Evolutionary conservation across 2,797 vertebrate species (phyloP), one percentile per base, ranked within the genome.

Genomic region (Phataginus tetradactyla): DNA sequence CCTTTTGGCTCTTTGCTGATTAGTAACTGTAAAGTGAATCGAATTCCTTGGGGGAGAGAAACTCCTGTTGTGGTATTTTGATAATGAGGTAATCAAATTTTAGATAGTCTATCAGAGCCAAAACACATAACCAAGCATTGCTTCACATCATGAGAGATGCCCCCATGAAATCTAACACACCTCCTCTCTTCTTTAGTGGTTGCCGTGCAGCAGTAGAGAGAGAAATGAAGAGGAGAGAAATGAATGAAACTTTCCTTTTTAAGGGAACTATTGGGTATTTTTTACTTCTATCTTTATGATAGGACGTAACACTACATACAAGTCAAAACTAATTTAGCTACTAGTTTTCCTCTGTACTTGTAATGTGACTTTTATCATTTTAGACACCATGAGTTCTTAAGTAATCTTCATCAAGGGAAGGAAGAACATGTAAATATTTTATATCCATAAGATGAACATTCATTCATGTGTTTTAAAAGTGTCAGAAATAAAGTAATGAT

Each of bases 361-460:
- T 81, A 80, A 77, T 32, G 4, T 45, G 81, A 89, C 61, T 94
- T 85, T 92, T 80, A 93, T 95, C 63, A 91, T 91, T 95, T 96
- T 32, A 66, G 84, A 72, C 12, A 86, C 74, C 45, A 51, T n/a
- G 37, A 39, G 6, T 83, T 89, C 83, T 72, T 72, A 81, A 91
- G 59, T 84, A 79, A 93, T 93, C 96, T 95, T 69, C 69, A 68
- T 53, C 75, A 85, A 85, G 18, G 45, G 75, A 94, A 95, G 59
- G 61, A 93, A 37, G 27, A 96, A 68, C 23, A 92, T 94, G 25
- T 95, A 95, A 95, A 77, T 90, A 90, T 90, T 91, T 94, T 71
- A 90, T 74, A 57, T 78, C 78, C 72, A 51, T 97, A 87, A 90
- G 77, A 86, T 68, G 59, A 97, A 86, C 45, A 74, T 21, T 91